phyloP scores from a whole-genome alignment of 1,140 invertebrate species.

The Mesaphorura yosii region DNA sequence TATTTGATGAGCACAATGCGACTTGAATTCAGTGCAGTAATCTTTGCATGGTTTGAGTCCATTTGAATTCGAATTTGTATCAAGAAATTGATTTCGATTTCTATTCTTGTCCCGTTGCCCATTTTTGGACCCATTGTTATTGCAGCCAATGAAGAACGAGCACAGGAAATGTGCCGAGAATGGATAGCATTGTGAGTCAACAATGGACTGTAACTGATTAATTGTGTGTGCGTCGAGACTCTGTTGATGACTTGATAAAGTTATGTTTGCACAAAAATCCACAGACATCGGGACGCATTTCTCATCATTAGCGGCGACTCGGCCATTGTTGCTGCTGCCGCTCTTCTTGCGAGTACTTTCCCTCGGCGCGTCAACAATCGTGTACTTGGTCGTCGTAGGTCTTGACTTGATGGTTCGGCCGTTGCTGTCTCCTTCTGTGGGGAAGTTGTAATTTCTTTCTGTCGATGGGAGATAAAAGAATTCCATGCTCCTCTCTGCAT shows the following conservation, averaged over 20 bases:
- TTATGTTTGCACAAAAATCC: conserved; percentile 26
- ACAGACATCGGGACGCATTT: conserved; percentile 26
- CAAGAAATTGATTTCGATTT: no score
- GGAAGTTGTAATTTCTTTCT: conserved; percentile 23
- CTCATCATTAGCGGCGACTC: neutral
- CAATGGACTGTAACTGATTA: conserved; percentile 15
- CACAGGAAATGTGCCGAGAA: conserved; percentile 31
- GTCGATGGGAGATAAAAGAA: conserved; percentile 31
- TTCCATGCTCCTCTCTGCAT: conserved; percentile 28
- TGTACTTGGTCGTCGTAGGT: neutral
- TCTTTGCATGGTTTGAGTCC: conserved; percentile 64
- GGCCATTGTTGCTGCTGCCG: neutral
- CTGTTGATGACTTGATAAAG: conserved; percentile 14
- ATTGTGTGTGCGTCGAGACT: conserved; percentile 19
- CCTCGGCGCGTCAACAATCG: no score
- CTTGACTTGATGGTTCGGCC: neutral
- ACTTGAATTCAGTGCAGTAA: conserved; percentile 73
- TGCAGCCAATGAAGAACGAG: conserved; percentile 26
- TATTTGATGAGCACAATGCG: conserved; percentile 62
- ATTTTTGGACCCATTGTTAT: conserved; percentile 5
- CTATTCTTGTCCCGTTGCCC: conserved; percentile 38
- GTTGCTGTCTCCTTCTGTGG: neutral
- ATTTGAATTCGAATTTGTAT: no score
- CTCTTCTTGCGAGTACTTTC: no score
- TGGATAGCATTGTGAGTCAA: conserved; percentile 29